Base-by-base conservation (phyloP, 2,113 vertebrate genomes). In the Chaetops frenatus region DNA sequence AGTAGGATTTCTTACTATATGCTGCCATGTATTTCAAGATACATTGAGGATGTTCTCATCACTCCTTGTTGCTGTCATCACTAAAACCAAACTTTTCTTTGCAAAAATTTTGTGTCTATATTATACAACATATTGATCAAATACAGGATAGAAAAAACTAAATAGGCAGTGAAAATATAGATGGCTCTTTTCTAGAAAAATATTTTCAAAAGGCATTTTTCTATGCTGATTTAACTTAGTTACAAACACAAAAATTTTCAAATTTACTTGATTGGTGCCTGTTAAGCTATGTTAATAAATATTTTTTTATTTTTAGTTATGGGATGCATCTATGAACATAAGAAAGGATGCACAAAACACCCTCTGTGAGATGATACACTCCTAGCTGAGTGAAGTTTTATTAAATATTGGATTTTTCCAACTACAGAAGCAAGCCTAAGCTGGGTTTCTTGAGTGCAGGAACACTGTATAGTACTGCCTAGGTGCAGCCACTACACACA, bases 401-500 rank as follows among this genome's bases (percentile, higher is more conserved):
- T 60, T 70, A 38, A 88, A 24, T 44, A 79, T 10, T 35, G 38
- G 0, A 15, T 85, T 92, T 80, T 94, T 90, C 21, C 11, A 21
- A 17, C 35, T 42, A 12, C 0, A 85, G 85, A 20, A 54, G 17
- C 28, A 33, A 82, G 28, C 3, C 10, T 65, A 20, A 73, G 4
- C 7, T 61, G 50, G 6, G 36, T 71, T 90, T 79, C 18, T 40
- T 19, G 7, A 64, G 33, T 21, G 66, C 1, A 6, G 11, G 9
- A 58, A 58, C 16, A 6, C 15, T 28, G 8, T 4, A 7, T 27
- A 17, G 2, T 8, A 21, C 13, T 53, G 28, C 7, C 22, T 67
- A 58, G 44, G 74, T 42, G 15, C 14, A 54, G 0, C 14, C 6
- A 12, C 23, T 25, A 4, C 20, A 4, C 6, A 5, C 3, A 18